A percentile compares a stretch with the other conserved stretches of the same genome.
Conservation (phyloP, 2,113 vertebrate species). For the Delphinus delphis region DNA sequence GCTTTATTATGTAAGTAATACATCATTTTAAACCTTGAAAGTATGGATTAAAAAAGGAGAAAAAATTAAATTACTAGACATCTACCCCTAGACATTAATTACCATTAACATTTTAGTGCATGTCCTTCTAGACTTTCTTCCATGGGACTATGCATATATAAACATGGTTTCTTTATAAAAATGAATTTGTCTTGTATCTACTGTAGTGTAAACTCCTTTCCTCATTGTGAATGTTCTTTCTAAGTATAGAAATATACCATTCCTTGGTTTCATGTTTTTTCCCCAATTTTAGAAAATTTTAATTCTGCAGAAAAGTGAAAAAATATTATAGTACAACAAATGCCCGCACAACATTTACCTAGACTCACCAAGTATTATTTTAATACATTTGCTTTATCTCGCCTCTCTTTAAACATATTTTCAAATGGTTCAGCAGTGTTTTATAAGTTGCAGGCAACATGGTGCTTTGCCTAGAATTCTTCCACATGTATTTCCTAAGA, state of each 20-base stretch:
- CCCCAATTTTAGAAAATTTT: background rate
- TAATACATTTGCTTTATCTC: background rate
- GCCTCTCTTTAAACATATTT: background rate
- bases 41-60: background rate
- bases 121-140: background rate
- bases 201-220: background rate
- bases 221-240: background rate
- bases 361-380: background rate
- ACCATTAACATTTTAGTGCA: constrained; percentile 32
- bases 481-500: constrained; percentile 15
- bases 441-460: background rate
- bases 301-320: background rate
- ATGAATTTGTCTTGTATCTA: background rate
- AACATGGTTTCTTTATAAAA: constrained; percentile 31
- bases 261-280: background rate
- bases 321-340: background rate
- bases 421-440: background rate
- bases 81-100: background rate
- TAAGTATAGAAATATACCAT: background rate
- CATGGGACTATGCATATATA: background rate
- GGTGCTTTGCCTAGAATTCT: background rate
- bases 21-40: constrained; percentile 20
- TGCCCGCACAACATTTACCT: background rate
- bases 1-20: background rate
- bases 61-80: background rate